Evolutionary conservation across 2,113 vertebrate genomes (phyloP), one percentile per base, ranked within the genome.

Genomic region (Chlamydotis undulata): DNA sequence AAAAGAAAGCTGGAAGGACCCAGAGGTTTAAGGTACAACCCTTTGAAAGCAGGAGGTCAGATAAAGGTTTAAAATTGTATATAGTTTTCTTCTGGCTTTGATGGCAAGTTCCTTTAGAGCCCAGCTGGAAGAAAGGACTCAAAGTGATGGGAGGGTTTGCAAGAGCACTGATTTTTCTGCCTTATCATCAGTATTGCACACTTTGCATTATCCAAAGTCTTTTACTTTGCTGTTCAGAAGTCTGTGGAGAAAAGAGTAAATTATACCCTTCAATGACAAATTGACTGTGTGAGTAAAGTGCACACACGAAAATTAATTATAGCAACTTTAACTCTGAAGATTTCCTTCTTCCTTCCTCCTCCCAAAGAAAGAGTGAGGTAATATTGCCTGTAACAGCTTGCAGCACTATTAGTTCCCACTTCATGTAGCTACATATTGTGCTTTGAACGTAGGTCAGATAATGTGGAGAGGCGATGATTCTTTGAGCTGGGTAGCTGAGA

Each of bases 1-100:
- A 77, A 81, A 96, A 97, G 53, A 69, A 35, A 91, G 73, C 93
- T 90, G 74, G 53, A 81, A 92, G 94, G 41, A 93, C 50, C 75
- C 71, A 67, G 89, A 97, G 93, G 73, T 94, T 94, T 78, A 19
- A 93, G 94, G 61, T 79, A 63, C 24, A 86, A 31, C 69, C 65
- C 79, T 91, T 92, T 77, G 91, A 84, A 96, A 96, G 59, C 81
- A 89, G 90, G 89, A 96, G 94, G 96, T 95, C 92, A 96, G 59
- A 6, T 6, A 50, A 41, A 97, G 86, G 81, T 93, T 83, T 90
- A 68, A 85, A 87, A 84, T 83, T 76, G 55, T 87, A 33, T 83
- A 7, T 82, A 19, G 89, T 49, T 94, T 96, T 71, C 83, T 94
- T 73, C 83, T 41, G 92, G 80, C 93, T 97, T 97, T 97, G 88